A percentile compares a stretch with the other conserved stretches of the same genome.
Conservation (phyloP, 2,113 vertebrate genomes). For the Cyanocitta stelleri region DNA sequence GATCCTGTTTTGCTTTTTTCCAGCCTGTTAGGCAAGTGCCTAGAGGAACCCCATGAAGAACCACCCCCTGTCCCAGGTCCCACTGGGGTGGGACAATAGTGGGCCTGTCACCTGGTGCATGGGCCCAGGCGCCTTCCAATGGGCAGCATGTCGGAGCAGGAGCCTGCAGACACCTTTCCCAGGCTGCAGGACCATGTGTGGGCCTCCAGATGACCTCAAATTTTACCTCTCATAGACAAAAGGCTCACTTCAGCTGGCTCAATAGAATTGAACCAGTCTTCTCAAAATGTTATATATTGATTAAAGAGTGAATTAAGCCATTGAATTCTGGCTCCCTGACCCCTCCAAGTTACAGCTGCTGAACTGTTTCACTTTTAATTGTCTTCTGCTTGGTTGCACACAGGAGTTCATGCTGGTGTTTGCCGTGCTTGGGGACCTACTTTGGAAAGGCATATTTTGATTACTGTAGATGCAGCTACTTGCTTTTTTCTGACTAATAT, state of each 20-base stretch:
- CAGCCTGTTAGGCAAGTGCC: neutral
- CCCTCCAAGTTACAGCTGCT: neutral
- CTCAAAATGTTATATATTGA: neutral
- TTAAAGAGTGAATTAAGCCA: slow-evolving; percentile 22
- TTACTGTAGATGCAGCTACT: neutral
- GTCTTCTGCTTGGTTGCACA: neutral
- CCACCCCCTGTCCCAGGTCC: neutral
- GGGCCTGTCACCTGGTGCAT: accelerated
- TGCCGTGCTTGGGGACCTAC: neutral
- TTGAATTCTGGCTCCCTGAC: neutral
- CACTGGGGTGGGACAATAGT: neutral
- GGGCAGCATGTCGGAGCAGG: accelerated
- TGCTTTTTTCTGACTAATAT: slow-evolving; percentile 31
- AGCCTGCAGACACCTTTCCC: neutral
- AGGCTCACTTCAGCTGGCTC: neutral
- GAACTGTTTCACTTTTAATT: neutral
- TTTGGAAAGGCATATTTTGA: neutral
- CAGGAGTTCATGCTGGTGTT: neutral
- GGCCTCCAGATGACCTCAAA: neutral
- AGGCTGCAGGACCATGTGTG: accelerated
- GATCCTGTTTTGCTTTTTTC: neutral
- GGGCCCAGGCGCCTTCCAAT: accelerated
- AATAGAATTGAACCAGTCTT: neutral
- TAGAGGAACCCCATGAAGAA: neutral
- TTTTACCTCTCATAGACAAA: neutral